Evolutionary conservation across 2,888 invertebrate genomes (phyloP).

Genomic region (Rhabditophanes sp.): DNA sequence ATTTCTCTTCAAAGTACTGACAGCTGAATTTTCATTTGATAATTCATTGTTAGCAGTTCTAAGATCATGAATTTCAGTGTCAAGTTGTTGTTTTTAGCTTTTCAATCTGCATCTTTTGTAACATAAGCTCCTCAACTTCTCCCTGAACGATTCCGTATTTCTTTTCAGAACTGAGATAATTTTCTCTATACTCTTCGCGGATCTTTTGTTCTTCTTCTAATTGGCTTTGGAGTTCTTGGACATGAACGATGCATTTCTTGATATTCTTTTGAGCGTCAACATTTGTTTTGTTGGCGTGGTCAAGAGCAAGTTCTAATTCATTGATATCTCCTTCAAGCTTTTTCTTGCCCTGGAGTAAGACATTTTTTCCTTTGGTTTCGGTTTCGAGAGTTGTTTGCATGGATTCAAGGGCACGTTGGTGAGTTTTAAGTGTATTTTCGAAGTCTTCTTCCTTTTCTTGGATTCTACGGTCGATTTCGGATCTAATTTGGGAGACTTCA

Average conservation of each 20-base stretch:
- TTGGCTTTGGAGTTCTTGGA: slow-evolving; percentile 53
- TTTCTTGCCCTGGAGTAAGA: slow-evolving; percentile 98
- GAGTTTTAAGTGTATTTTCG: slow-evolving; percentile 66
- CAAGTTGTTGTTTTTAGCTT: slow-evolving; percentile 44
- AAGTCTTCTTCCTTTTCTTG: slow-evolving; percentile 99
- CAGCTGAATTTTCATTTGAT: slow-evolving; percentile 75
- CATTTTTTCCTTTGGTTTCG: slow-evolving; percentile 96
- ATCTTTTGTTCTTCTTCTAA: slow-evolving; percentile 89
- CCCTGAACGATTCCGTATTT: slow-evolving; percentile 20
- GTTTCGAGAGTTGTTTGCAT: slow-evolving; percentile 99
- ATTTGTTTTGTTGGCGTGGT: slow-evolving; percentile 75
- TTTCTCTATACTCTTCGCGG: slow-evolving; percentile 69
- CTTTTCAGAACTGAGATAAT: slow-evolving; percentile 38
- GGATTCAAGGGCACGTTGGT: slow-evolving; percentile 95
- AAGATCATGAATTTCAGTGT: slow-evolving; percentile 86
- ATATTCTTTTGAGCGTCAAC: slow-evolving; percentile 59
- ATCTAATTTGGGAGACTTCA: slow-evolving; percentile 76
- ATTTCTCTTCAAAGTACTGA: slow-evolving; percentile 68
- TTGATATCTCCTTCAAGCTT: slow-evolving; percentile 97
- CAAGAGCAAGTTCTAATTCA: slow-evolving; percentile 90
- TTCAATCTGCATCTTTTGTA: not conserved
- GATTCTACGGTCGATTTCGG: slow-evolving; percentile 89
- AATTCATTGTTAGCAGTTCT: slow-evolving; percentile 94
- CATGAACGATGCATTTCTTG: slow-evolving; percentile 51
- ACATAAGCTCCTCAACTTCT: slow-evolving; percentile 10